Evolutionary conservation across 2,797 vertebrate species (phyloP).

Genomic region (Ctenosaura bakeri): DNA sequence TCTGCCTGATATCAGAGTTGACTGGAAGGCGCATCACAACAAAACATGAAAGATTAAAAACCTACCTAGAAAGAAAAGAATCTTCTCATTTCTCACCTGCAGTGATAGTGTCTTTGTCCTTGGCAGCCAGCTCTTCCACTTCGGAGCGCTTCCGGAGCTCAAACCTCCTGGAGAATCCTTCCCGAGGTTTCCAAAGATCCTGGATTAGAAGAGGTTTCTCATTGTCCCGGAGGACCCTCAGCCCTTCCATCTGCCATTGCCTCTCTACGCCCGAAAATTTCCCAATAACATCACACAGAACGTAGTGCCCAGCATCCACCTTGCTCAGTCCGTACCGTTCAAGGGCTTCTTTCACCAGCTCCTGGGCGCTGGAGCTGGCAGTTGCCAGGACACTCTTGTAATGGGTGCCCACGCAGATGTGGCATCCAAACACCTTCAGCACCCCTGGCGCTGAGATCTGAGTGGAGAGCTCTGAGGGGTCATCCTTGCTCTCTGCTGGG

Average conservation of each 20-base stretch:
- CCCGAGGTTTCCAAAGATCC: slow-evolving; percentile 94
- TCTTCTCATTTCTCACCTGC: slow-evolving; percentile 86
- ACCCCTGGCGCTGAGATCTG: slow-evolving; percentile 94
- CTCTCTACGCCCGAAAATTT: slow-evolving; percentile 81
- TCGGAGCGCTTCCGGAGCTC: slow-evolving; percentile 90
- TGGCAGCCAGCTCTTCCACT: slow-evolving; percentile 91
- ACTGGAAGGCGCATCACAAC: no score
- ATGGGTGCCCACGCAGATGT: slow-evolving; percentile 92
- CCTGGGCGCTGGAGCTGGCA: slow-evolving; percentile 87
- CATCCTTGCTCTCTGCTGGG: slow-evolving; percentile 79
- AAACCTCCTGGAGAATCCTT: slow-evolving; percentile 91
- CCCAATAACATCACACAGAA: slow-evolving; percentile 94
- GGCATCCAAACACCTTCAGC: slow-evolving; percentile 94
- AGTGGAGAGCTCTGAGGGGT: slow-evolving; percentile 93
- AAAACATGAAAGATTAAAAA: neutral
- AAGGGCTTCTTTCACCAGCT: slow-evolving; percentile 94
- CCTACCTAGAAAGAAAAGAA: neutral
- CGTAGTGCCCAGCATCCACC: slow-evolving; percentile 83
- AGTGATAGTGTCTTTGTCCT: slow-evolving; percentile 93
- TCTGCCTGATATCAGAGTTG: no score
- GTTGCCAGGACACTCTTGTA: slow-evolving; percentile 97
- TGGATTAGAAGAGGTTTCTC: slow-evolving; percentile 95
- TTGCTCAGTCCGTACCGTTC: slow-evolving; percentile 93
- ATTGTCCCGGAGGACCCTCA: slow-evolving; percentile 90
- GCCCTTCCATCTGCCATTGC: slow-evolving; percentile 88